Evolutionary conservation across 2,888 invertebrate species (phyloP), one percentile per base, ranked within the genome.

Genomic region (Tenthredo mesomela): DNA sequence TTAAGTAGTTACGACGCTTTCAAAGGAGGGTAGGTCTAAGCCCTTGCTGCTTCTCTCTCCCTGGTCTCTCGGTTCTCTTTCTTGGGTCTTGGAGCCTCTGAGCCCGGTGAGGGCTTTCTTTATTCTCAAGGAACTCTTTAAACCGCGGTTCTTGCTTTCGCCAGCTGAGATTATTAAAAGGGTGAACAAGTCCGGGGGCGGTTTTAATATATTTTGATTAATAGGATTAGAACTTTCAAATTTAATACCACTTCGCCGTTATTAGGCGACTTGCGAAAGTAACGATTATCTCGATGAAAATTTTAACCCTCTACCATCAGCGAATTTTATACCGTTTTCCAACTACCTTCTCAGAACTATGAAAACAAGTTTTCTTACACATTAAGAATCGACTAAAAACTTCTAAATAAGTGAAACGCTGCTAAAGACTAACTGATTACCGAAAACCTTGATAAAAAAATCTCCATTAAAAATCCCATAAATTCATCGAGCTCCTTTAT

Each of bases 131-230:
- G 89, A 87, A 88, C 90, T 91, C 91, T 92, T 90, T 89, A 90
- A 90, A 89, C 87, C 89, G 88, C 85, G 86, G 87, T 87, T 86
- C 65, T 65, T 86, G 85, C 87, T 86, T 85, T 84, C 86, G 87
- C 87, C 85, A 54, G 77, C 80, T 85, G 88, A 87, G 89, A 90
- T 91, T 92, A 91, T 91, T 91, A 91, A 91, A 92, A 91, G 91
- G 91, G 91, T 90, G 89, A 91, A 90, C 82, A 82, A 50, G 84
- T 80, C 73, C 50, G 70, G 67, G 84, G 82, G 84, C 84, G 80
- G 85, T 88, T 90, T 91, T 90, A 90, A 91, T 91, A 91, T 91
- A 90, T 89, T 90, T 91, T 91, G 91, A 92, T 92, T 91, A 91
- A 91, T 90, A 89, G 90, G 90, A 91, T 92, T 92, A 91, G 88